Base-by-base conservation (phyloP, 2,888 invertebrate species). In the Cerastis rubricosa region DNA sequence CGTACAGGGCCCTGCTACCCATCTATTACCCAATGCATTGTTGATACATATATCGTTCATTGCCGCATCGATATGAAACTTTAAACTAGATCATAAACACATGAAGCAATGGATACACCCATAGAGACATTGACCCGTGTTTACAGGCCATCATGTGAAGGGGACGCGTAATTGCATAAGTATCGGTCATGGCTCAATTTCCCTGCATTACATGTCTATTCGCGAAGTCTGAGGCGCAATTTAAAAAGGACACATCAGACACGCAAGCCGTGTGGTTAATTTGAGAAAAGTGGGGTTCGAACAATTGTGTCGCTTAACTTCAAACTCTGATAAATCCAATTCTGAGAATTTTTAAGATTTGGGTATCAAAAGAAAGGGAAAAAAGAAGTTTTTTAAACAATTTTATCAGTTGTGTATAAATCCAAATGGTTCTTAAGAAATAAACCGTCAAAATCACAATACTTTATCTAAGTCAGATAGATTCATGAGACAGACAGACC, bases 81-180 rank as follows among this genome's bases (percentile, higher is more conserved):
- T 43, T n/a, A 54, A 59, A 49, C 1, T 9, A 57, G 14, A 29
- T 40, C 25, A 43, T 19, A 76, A 17, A 35, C 5, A 3, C 45
- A 71, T 65, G 51, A 59, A 74, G 51, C 51, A 71, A 71, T 84
- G 59, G 2, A 64, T 35, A 35, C n/a, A 72, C 9, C 0, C 57
- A 68, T 43, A 40, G 8, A 83, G 43, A 45, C 49, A 65, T 59
- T 64, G 59, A 63, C 63, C 68, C 63, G 22, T 54, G 59, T 80
- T 51, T 49, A 25, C 47, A 40, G 61, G 57, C 45, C 71, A 45
- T 71, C 43, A 49, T 57, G 40, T 35, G 40, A 66, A 63, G 57
- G 69, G 74, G 57, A 57, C 54, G 61, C 59, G 35, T 81, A 85
- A 84, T 80, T n/a, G 61, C 63, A 54, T 82, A 70, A 66, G 64